Evolutionary conservation across 2,888 invertebrate genomes (phyloP).

Genomic region (Dryomyza anilis): DNA sequence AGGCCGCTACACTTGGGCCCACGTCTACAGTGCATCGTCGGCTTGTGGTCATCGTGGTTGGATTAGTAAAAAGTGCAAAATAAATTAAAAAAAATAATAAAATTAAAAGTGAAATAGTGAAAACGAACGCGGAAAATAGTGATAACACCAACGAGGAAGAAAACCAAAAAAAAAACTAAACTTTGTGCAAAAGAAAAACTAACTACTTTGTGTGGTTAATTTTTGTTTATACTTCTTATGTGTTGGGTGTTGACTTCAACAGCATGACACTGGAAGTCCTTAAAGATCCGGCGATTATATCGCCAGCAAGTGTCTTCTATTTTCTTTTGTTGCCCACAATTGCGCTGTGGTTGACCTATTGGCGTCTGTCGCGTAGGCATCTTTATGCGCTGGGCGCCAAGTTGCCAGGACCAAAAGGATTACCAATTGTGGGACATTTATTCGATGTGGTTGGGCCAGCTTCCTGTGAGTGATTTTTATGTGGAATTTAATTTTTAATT

Average conservation of each 20-base stretch:
- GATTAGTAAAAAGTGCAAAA: background rate
- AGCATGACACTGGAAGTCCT: conserved; percentile 53
- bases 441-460: conserved; percentile 76
- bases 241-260: background rate
- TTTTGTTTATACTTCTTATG: background rate
- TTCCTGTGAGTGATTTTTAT: conserved; percentile 65
- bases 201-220: background rate
- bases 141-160: conserved; percentile 1
- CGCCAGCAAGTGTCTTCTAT: conserved; percentile 73
- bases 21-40: conserved; percentile 31
- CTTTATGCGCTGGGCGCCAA: conserved; percentile 74
- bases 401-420: conserved; percentile 74
- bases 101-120: conserved; percentile 10
- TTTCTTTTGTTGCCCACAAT: conserved; percentile 74
- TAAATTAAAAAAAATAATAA: background rate
- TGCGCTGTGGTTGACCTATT: conserved; percentile 75
- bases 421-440: conserved; percentile 77
- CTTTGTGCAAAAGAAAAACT: no score
- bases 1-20: conserved; percentile 34
- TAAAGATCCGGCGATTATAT: conserved; percentile 55
- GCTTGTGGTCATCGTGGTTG: background rate
- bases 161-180: background rate
- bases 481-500: no score
- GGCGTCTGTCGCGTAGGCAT: conserved; percentile 74
- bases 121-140: background rate